Evolutionary conservation across 2,888 invertebrate species (phyloP), one percentile per base, ranked within the genome.

Genomic region (Thalpophila matura): DNA sequence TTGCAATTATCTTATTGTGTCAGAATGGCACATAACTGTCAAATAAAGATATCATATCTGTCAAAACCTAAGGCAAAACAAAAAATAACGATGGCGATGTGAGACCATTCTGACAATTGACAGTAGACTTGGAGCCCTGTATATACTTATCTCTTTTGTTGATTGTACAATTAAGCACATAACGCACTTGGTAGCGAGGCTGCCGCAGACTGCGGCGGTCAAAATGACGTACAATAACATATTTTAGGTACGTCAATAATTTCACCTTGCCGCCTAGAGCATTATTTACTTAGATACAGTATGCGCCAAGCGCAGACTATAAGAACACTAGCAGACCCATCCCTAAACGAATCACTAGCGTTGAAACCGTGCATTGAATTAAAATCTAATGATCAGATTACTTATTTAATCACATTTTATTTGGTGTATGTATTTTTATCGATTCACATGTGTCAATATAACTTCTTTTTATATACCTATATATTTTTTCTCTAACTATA

Each of bases 381-480:
- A 80, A 68, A 43, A 64, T 70, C 22, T 59, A 78, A 79, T 80
- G 72, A 83, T 82, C 67, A 57, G 56, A 70, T 80, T 62, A 58
- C 50, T 77, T 68, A 61, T 69, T 59, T 75, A 83, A 87, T 87
- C 87, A 88, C 86, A 88, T 85, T 73, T 76, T 82, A 81, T 87
- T 89, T 88, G 83, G 86, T 61, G 61, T 69, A 43, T 83, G 81
- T 85, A 79, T 71, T 71, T 61, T 66, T 72, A n/a, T 75, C 66
- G 68, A 76, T 76, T 74, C 45, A 59, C 81, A 82, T 80, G 74
- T 79, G 82, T 60, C 49, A 45, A 38, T 66, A 46, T 40, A 42
- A 29, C 26, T 43, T 42, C 56, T 55, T 47, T 24, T 65, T 47
- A 29, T 24, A n/a, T 43, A 46, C 40, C n/a, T 33, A 26, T 38